Conservation (phyloP, 2,888 invertebrate species). For the Aspidapion aeneum region DNA sequence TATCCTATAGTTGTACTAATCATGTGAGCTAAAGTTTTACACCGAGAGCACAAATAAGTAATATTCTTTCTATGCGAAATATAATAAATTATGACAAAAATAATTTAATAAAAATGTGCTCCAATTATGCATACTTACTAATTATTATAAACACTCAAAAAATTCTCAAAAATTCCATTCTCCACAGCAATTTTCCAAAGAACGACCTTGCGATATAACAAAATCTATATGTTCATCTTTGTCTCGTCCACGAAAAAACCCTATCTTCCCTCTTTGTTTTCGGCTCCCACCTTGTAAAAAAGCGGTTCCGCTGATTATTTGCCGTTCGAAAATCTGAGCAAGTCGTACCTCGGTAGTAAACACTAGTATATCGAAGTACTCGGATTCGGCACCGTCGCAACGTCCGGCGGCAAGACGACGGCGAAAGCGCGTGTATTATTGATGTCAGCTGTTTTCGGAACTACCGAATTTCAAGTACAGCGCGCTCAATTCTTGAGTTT, state of each 20-base stretch:
- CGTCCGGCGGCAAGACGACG: conserved; percentile 13
- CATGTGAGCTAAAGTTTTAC: too few species aligned
- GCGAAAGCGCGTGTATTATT: conserved; percentile 17
- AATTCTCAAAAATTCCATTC: background rate
- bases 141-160: background rate
- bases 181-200: background rate
- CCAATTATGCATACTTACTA: too few species aligned
- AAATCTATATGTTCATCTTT: background rate
- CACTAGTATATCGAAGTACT: conserved; percentile 21
- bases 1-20: too few species aligned
- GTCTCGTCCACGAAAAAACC: background rate
- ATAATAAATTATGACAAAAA: too few species aligned
- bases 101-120: background rate
- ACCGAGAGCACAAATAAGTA: too few species aligned
- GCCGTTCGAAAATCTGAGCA: conserved; percentile 13
- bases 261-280: conserved; percentile 5
- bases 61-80: background rate
- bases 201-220: background rate
- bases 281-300: conserved; percentile 22
- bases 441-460: conserved; percentile 22
- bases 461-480: background rate
- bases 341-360: conserved; percentile 13
- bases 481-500: background rate
- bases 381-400: conserved; percentile 20
- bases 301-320: conserved; percentile 14